Evolutionary conservation across 2,888 invertebrate genomes (phyloP).

Genomic region (Melanargia galathea): DNA sequence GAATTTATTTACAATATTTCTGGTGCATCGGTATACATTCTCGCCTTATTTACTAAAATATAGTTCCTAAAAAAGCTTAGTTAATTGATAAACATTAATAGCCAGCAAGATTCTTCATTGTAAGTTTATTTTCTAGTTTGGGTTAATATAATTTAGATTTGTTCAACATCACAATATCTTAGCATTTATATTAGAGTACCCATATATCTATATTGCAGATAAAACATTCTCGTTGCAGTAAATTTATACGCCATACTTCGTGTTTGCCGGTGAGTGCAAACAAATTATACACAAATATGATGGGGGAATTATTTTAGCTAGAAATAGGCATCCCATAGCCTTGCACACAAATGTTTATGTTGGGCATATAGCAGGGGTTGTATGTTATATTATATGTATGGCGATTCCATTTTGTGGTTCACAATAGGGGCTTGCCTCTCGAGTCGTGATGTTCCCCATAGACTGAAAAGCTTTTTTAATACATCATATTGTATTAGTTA

Average conservation of each 20-base stretch:
- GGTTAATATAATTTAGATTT: slow-evolving; percentile 17
- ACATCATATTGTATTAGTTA: neutral
- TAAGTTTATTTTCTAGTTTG: neutral
- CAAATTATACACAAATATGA: slow-evolving; percentile 42
- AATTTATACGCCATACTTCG: slow-evolving; percentile 65
- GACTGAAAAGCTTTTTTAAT: neutral
- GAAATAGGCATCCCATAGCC: neutral
- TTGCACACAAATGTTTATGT: slow-evolving; percentile 11
- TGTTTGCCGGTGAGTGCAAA: slow-evolving; percentile 76
- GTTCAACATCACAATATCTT: neutral
- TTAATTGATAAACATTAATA: neutral
- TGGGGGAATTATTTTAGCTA: slow-evolving; percentile 16
- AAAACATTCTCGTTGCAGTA: slow-evolving; percentile 73
- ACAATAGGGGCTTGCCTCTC: neutral
- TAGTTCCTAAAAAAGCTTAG: slow-evolving; percentile 2
- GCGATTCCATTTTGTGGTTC: neutral
- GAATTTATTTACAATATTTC: slow-evolving; percentile 42
- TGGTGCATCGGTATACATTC: neutral
- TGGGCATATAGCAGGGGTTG: neutral
- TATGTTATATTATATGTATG: neutral
- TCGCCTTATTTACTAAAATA: neutral
- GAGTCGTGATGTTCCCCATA: neutral
- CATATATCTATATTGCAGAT: slow-evolving; percentile 68
- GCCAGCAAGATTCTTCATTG: neutral
- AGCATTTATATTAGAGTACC: slow-evolving; percentile 35